Base-by-base conservation (phyloP, 2,113 vertebrate genomes). In the Lophura nycthemera region DNA sequence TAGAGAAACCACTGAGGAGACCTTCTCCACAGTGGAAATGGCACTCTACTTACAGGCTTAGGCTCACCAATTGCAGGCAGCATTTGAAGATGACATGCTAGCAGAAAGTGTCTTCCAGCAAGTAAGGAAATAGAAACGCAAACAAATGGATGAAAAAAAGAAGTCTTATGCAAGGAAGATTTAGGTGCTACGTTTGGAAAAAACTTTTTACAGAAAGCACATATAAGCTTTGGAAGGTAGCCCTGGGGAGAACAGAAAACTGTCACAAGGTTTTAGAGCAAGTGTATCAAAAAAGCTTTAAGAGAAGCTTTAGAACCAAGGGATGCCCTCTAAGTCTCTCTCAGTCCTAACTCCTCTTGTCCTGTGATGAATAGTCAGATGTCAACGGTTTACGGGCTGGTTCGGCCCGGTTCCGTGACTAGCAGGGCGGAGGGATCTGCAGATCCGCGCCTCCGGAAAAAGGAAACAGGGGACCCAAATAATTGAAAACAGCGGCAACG, bases 341-440 rank as follows among this genome's bases (percentile, higher is more conserved):
- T n/a, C 50, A 83, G 8, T 14, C 47, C 79, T 86, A 91, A 48
- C 29, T 95, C 48, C 83, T 93, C 64, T 11, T 24, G 89, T 92
- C 73, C 70, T 88, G 7, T 48, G 83, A 90, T 48, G 47, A 47
- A 91, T 30, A 91, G 79, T 88, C 87, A n/a, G n/a, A n/a, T n/a
- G n/a, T n/a, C n/a, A n/a, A n/a, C n/a, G n/a, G n/a, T n/a, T n/a
- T n/a, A n/a, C n/a, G n/a, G n/a, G n/a, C n/a, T n/a, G n/a, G n/a
- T n/a, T n/a, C n/a, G n/a, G n/a, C n/a, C n/a, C n/a, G n/a, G n/a
- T n/a, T n/a, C n/a, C n/a, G n/a, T n/a, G n/a, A n/a, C n/a, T n/a
- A n/a, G n/a, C n/a, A n/a, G n/a, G n/a, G n/a, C n/a, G n/a, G n/a
- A n/a, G n/a, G n/a, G n/a, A n/a, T n/a, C n/a, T n/a, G n/a, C n/a